Evolutionary conservation across 2,888 invertebrate genomes (phyloP).

Genomic region (Capitulum mitella): DNA sequence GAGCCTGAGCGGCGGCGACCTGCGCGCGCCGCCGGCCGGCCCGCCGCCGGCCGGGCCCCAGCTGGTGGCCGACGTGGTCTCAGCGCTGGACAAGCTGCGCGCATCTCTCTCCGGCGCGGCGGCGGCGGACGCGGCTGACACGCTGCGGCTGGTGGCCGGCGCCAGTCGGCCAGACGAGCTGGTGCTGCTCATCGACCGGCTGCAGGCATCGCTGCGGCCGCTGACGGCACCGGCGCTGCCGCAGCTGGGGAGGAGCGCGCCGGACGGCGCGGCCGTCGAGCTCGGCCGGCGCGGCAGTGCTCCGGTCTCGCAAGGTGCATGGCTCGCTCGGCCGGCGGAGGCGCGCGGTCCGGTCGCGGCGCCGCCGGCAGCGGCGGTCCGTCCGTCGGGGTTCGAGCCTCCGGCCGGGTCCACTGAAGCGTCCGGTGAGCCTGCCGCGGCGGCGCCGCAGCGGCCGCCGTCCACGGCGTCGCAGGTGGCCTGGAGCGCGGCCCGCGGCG

Average conservation of each 20-base stretch:
- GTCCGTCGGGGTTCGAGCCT: no score
- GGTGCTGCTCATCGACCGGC: slow-evolving; percentile 59
- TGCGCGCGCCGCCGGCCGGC: neutral
- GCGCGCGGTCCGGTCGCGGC: neutral
- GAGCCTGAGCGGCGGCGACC: slow-evolving; percentile 24
- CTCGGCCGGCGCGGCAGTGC: neutral
- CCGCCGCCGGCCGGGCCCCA: slow-evolving; percentile 42
- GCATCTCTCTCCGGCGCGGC: slow-evolving; percentile 51
- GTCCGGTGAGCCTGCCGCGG: neutral
- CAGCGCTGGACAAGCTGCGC: slow-evolving; percentile 65
- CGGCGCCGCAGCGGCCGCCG: neutral
- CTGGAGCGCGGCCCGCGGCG: neutral
- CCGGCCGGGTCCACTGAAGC: no score
- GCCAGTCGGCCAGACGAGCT: slow-evolving; percentile 51
- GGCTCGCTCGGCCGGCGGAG: neutral
- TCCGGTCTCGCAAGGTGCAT: neutral
- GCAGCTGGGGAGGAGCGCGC: neutral
- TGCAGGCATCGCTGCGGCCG: slow-evolving; percentile 51
- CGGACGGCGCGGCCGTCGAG: neutral
- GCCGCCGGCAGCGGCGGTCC: neutral
- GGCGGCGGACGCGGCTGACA: slow-evolving; percentile 18
- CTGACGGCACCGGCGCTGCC: neutral
- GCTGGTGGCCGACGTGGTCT: slow-evolving; percentile 66
- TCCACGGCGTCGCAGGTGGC: neutral
- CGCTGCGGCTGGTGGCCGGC: slow-evolving; percentile 10